Evolutionary conservation across 2,113 vertebrate genomes (phyloP).

Genomic region (Brienomyrus longianalis): DNA sequence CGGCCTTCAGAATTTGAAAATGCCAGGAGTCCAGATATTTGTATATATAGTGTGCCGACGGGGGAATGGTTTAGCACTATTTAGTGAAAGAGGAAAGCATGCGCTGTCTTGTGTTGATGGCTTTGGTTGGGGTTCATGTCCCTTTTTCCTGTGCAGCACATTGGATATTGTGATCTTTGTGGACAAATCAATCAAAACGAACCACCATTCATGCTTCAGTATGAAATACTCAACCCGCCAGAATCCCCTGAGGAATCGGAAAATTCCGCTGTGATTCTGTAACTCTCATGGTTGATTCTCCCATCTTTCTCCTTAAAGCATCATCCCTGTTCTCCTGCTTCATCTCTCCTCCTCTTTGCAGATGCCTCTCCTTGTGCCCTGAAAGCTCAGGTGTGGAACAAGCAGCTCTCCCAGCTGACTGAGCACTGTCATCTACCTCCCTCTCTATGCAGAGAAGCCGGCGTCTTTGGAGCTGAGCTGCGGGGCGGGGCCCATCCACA

Average conservation of each 20-base stretch:
- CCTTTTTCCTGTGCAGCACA: not conserved
- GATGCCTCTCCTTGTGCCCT: not conserved
- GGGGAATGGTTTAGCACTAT: not conserved
- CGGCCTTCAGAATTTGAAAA: not conserved
- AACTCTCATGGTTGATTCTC: not conserved
- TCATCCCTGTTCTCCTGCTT: not conserved
- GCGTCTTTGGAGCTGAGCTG: slow-evolving; percentile 82
- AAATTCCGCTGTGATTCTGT: not conserved
- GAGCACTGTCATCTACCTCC: not conserved
- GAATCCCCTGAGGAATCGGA: not conserved
- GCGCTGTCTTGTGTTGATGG: not conserved
- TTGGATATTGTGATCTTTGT: not conserved
- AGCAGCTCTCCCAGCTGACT: not conserved
- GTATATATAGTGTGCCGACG: not conserved
- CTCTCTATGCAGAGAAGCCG: slow-evolving; percentile 61
- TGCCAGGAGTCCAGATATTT: not conserved
- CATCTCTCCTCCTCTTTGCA: not conserved
- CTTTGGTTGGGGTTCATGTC: not conserved
- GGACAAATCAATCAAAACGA: not conserved
- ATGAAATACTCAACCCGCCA: not conserved
- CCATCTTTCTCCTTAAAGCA: not conserved
- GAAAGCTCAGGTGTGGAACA: not conserved
- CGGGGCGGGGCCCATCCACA: slow-evolving; percentile 69
- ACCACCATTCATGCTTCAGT: not conserved
- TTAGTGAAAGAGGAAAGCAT: not conserved